A percentile compares a stretch with the other conserved stretches of the same genome.
phyloP scores from a whole-genome alignment of 2,888 invertebrate genomes.

The Drosophila subquinaria region DNA sequence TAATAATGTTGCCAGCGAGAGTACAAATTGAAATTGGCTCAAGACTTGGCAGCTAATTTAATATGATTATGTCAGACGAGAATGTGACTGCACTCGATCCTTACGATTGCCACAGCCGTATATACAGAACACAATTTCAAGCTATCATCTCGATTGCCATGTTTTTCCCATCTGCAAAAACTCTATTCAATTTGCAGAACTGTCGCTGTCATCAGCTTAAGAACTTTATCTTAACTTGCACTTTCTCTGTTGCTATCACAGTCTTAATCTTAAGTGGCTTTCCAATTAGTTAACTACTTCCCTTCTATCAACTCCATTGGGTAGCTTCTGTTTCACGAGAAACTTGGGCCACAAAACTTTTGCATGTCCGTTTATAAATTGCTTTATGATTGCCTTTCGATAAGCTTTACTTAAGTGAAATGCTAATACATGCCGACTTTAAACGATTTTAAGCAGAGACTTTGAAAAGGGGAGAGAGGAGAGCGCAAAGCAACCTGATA shows the following conservation, averaged over 20 bases:
- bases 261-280: conserved; percentile 37
- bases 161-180: not conserved
- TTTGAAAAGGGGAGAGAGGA: not conserved
- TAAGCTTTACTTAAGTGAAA: conserved; percentile 62
- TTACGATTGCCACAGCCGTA: conserved; percentile 37
- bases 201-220: conserved; percentile 34
- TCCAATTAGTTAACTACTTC: conserved; percentile 46
- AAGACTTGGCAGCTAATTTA: conserved; percentile 77
- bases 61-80: conserved; percentile 52
- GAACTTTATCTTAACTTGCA: conserved; percentile 34
- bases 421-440: conserved; percentile 64
- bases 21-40: conserved; percentile 75
- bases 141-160: not conserved
- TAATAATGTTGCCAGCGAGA: conserved; percentile 36
- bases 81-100: conserved; percentile 13
- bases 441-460: conserved; percentile 38
- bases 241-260: not conserved
- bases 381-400: conserved; percentile 72
- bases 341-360: conserved; percentile 57
- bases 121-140: conserved; percentile 21
- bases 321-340: not conserved
- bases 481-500: not conserved
- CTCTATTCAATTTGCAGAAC: conserved; percentile 32
- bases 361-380: conserved; percentile 70
- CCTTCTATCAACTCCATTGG: not conserved